phyloP scores from a whole-genome alignment of 2,113 vertebrate species.

The Podarcis raffonei region DNA sequence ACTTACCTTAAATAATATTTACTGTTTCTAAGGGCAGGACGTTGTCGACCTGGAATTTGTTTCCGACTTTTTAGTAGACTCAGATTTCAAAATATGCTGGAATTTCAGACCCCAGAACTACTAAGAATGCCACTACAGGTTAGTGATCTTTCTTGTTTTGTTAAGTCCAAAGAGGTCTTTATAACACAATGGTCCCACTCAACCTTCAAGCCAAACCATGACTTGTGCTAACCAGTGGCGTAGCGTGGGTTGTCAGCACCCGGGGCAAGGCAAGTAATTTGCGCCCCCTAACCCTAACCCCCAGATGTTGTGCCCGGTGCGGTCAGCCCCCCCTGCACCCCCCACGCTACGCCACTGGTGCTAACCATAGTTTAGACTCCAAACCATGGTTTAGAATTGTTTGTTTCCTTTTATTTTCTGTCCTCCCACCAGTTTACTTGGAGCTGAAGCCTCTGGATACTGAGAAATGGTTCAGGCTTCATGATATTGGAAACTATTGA shows the following conservation, averaged over 20 bases:
- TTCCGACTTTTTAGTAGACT: conserved; percentile 92
- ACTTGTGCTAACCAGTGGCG: not conserved
- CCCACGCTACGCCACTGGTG: too few species aligned
- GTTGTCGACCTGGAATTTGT: conserved; percentile 91
- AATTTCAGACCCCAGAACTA: conserved; percentile 93
- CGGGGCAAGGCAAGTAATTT: too few species aligned
- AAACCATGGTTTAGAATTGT: not conserved
- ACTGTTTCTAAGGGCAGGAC: conserved; percentile 87
- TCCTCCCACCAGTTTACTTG: not conserved
- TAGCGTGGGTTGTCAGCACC: too few species aligned
- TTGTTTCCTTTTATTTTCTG: not conserved
- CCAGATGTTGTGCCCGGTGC: too few species aligned
- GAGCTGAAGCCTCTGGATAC: not conserved
- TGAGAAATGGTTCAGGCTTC: not conserved
- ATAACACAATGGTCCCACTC: not conserved
- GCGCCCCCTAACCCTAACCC: too few species aligned
- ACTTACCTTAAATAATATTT: conserved; percentile 13
- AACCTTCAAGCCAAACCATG: not conserved
- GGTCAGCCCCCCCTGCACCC: too few species aligned
- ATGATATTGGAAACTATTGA: too few species aligned
- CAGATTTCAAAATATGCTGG: conserved; percentile 90
- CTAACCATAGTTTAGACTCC: not conserved
- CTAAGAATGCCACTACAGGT: conserved; percentile 96
- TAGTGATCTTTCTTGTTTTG: conserved; percentile 8
- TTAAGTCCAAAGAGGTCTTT: not conserved